Conservation (phyloP, 35 echinoderm and acorn worm species). For the Patiria miniata region DNA sequence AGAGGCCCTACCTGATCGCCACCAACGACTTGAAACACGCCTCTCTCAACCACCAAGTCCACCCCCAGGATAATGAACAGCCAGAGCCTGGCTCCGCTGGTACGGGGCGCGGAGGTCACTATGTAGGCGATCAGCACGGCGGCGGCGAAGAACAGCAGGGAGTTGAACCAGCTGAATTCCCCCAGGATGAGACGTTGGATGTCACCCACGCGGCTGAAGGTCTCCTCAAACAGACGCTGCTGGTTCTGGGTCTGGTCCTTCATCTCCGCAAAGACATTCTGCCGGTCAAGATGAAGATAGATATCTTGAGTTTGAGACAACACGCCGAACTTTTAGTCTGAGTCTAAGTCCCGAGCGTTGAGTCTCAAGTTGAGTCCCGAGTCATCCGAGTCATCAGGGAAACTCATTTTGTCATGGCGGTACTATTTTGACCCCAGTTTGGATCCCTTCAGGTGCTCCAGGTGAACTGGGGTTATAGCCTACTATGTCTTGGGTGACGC, state of each 20-base stretch:
- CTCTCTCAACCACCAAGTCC: conserved; percentile 67
- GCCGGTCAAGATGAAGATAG: neutral
- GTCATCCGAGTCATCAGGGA: no score
- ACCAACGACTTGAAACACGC: conserved; percentile 43
- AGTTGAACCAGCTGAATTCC: conserved; percentile 94
- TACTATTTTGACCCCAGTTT: no score
- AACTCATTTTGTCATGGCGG: no score
- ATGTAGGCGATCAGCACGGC: conserved; percentile 71
- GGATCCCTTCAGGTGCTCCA: no score
- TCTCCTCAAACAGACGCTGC: conserved; percentile 73
- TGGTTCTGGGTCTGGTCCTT: conserved; percentile 82
- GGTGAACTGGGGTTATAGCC: no score
- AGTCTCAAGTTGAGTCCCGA: no score
- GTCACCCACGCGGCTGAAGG: conserved; percentile 67
- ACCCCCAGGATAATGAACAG: conserved; percentile 64
- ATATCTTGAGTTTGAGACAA: neutral
- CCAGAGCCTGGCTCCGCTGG: conserved; percentile 69
- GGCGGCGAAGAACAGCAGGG: conserved; percentile 72
- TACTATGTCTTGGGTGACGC: no score
- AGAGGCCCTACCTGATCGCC: conserved; percentile 62
- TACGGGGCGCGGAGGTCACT: conserved; percentile 79
- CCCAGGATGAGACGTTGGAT: conserved; percentile 85
- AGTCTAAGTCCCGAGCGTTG: no score
- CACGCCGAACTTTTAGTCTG: no score
- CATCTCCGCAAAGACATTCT: conserved; percentile 83